Evolutionary conservation across 2,888 invertebrate species (phyloP), one percentile per base, ranked within the genome.

Genomic region (Panorpa germanica): DNA sequence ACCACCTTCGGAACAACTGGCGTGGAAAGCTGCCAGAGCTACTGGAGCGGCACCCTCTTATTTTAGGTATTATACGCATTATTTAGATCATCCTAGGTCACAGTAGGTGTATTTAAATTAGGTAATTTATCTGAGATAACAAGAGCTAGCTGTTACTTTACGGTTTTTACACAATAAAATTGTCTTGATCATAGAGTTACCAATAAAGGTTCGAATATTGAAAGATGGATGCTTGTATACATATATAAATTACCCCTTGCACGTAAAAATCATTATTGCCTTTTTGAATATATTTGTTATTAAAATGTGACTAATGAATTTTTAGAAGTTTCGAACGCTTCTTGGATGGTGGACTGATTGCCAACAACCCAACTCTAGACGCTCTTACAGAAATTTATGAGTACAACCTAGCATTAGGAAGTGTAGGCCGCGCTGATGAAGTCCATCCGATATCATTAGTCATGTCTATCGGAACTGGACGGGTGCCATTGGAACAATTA

Each of bases 31-130:
- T 1, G 93, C 91, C 0, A 61, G 96, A 13, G 83, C 91, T 2
- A 82, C 88, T 1, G 96, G 96, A 2, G 96, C 98, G 0, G 98
- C 98, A 11, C 98, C 98, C 0, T 88, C 95, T 0, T 98, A 91
- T 54, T 98, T 98, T 53, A 61, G 74, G 52, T 71, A 61, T 38
- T n/a, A n/a, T n/a, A n/a, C n/a, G n/a, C n/a, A n/a, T n/a, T n/a
- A n/a, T n/a, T n/a, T n/a, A n/a, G n/a, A n/a, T n/a, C n/a, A n/a
- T n/a, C n/a, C n/a, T n/a, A n/a, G n/a, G n/a, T n/a, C n/a, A n/a
- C n/a, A n/a, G n/a, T n/a, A n/a, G n/a, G n/a, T n/a, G n/a, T n/a
- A n/a, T n/a, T n/a, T n/a, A n/a, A n/a, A n/a, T n/a, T n/a, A n/a
- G n/a, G n/a, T n/a, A n/a, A n/a, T n/a, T n/a, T n/a, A n/a, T n/a